Evolutionary conservation across 2,888 invertebrate genomes (phyloP).

Genomic region (Rhagophthalmus giganteus): DNA sequence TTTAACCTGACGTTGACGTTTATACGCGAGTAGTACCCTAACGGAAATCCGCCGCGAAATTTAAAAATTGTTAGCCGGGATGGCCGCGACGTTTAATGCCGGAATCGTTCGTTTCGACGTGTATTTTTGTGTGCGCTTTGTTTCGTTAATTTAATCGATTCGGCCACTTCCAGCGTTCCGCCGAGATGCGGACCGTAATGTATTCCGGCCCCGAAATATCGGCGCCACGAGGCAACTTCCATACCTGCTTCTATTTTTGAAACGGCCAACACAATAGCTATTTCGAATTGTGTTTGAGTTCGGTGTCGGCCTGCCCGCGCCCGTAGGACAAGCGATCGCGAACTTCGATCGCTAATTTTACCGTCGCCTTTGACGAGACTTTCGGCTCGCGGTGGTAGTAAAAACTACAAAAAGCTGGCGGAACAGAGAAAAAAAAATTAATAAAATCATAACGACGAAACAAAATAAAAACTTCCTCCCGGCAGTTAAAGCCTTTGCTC

Average conservation of each 20-base stretch:
- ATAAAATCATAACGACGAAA: background rate
- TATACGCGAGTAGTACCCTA: no score
- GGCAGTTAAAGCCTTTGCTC: no score
- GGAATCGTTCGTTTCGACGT: background rate
- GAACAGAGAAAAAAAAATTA: no score
- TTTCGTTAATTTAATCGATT: conserved; percentile 9
- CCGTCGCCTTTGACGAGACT: conserved; percentile 1
- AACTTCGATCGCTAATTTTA: no score
- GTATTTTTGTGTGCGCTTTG: conserved; percentile 3
- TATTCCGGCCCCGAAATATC: conserved; percentile 23
- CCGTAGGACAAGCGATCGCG: no score
- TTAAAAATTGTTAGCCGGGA: no score
- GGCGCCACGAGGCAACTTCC: conserved; percentile 16
- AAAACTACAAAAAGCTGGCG: no score
- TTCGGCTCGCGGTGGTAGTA: no score
- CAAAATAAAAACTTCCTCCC: background rate
- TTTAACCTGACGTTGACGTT: no score
- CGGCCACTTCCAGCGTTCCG: conserved; percentile 3
- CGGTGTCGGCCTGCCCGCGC: no score
- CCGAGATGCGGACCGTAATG: conserved; percentile 11
- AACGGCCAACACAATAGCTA: conserved; percentile 23
- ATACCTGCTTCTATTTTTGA: conserved; percentile 26
- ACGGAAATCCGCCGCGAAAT: no score
- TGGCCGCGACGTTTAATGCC: background rate
- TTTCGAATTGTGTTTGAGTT: no score